Base-by-base conservation (phyloP, 2,797 vertebrate species). In the Sebastes oblongus region DNA sequence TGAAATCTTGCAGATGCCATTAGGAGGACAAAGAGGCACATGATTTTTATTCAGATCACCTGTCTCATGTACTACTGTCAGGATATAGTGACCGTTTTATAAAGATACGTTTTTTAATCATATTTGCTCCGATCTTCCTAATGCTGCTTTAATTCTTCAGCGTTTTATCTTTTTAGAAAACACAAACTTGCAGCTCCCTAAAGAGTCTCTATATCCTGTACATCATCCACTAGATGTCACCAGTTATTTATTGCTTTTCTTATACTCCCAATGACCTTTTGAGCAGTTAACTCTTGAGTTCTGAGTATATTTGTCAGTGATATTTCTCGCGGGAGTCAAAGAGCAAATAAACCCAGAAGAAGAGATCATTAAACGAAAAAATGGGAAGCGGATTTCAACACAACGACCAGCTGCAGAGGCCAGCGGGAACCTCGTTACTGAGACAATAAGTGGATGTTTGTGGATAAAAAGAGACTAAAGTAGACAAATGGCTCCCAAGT, bases 211-310 rank as follows among this genome's bases (percentile, higher is more conserved):
- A 0, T 6, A 14, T 50, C 42, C 32, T 50, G 20, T 55, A 32
- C 70, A n/a, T 62, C 67, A 12, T 75, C 89, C 90, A 91, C 90
- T 88, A 94, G 93, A 81, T 89, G 92, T 89, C 93, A 88, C 36
- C 83, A 88, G 69, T 74, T 84, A 74, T 83, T 84, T 84, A 46
- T 62, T 68, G 67, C 36, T 68, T 72, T 56, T 56, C 34, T 61
- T 75, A 39, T 14, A 27, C 29, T 74, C 69, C 27, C 14, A 3
- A 0, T 25, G 55, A 74, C 65, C 39, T 85, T 68, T 59, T 3
- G 16, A 42, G 66, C 29, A 27, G 34, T 87, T 78, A 66, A 46
- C 64, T 61, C 12, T 8, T 10, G 9, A 10, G 9, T 10, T 10
- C 9, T 10, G 27, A 65, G 34, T 5, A 0, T 39, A 32, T 62